These are phyloP conservation scores for Anneissia japonica DNA, from an alignment of 35 echinoderm and acorn worm genomes.

Conservation along the genomic window DNA sequence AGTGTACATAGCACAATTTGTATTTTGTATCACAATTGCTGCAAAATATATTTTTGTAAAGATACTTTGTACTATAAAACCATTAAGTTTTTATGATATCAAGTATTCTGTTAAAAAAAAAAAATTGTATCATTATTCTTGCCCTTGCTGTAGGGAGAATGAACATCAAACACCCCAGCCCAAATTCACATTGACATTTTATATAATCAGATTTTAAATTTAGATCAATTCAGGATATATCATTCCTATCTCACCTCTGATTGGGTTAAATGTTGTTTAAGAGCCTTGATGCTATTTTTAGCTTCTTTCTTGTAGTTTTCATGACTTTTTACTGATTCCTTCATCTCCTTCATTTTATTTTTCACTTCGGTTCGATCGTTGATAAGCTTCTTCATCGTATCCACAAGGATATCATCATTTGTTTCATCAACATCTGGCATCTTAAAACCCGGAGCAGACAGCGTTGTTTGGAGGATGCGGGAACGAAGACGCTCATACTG, in stretches of 20 bases:
- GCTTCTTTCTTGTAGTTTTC: conserved; percentile 62
- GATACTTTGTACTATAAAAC: too few species aligned
- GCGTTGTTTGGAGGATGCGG: conserved; percentile 69
- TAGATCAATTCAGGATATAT: too few species aligned
- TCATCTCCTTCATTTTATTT: conserved; percentile 81
- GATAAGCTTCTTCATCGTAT: conserved; percentile 68
- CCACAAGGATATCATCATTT: conserved; percentile 62
- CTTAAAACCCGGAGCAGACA: conserved; percentile 87
- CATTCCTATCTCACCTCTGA: conserved; percentile 66
- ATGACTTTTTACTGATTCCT: conserved; percentile 58
- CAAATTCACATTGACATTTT: too few species aligned
- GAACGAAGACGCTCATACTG: conserved; percentile 73
- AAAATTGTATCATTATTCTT: too few species aligned
- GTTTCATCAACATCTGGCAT: conserved; percentile 58
- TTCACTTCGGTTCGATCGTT: conserved; percentile 67
- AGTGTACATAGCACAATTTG: too few species aligned
- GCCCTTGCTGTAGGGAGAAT: too few species aligned
- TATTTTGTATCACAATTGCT: too few species aligned
- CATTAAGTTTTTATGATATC: too few species aligned
- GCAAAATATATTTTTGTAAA: too few species aligned
- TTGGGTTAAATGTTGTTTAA: conserved; percentile 59
- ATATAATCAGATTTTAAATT: too few species aligned
- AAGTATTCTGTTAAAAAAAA: too few species aligned
- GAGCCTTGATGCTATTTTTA: conserved; percentile 70
- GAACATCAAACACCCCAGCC: too few species aligned